Evolutionary conservation across 2,797 vertebrate genomes (phyloP).

Genomic region (Phrynocephalus guinanensis): DNA sequence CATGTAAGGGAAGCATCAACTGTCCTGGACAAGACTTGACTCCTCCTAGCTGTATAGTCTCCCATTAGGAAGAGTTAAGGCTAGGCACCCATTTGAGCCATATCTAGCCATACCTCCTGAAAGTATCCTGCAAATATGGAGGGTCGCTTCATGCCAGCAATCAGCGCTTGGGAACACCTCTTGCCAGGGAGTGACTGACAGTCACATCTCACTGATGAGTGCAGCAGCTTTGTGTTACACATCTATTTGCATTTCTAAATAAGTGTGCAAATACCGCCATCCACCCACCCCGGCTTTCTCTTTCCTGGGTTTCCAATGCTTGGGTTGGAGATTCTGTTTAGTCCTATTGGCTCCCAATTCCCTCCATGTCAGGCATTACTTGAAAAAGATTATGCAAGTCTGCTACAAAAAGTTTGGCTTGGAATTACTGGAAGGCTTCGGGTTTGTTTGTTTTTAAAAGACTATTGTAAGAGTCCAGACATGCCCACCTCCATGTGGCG

Average conservation of each 20-base stretch:
- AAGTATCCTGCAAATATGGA: neutral
- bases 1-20: neutral
- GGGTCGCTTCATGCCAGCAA: neutral
- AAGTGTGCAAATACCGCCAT: neutral
- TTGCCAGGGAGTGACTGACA: no score
- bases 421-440: neutral
- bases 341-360: no score
- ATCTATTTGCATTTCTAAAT: neutral
- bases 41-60: no score
- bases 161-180: neutral
- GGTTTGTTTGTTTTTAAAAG: no score
- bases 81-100: no score
- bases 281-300: neutral
- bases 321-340: neutral
- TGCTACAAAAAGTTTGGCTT: neutral
- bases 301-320: slow-evolving; percentile 2
- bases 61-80: neutral
- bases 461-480: no score
- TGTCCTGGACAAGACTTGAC: neutral
- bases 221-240: neutral
- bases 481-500: neutral
- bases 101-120: no score
- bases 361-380: no score
- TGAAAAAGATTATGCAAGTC: no score
- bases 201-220: no score